Evolutionary conservation across 2,888 invertebrate genomes (phyloP), one percentile per base, ranked within the genome.

Genomic region (Hyalella azteca): DNA sequence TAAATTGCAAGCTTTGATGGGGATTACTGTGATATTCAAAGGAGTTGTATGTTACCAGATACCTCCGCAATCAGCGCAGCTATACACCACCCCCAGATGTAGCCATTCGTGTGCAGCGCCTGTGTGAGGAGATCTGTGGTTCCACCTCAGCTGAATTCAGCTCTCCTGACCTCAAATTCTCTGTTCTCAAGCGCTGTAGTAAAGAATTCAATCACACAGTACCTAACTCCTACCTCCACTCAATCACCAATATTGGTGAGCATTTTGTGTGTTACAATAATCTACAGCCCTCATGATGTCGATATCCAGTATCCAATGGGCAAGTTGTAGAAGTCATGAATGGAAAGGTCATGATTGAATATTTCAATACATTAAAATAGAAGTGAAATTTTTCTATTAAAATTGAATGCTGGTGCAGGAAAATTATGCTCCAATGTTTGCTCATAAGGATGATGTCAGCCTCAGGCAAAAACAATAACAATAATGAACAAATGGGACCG

Each of bases 141-240:
- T 41, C 60, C 13, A 9, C 54, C 36, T 5, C 26, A 60, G 19
- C 73, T 54, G 32, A 79, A 32, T 29, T 66, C 41, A 13, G 76
- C n/a, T 2, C 26, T 45, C 15, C 26, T 22, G 59, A 79, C 79
- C 88, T 90, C 11, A 93, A 94, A 88, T 95, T 91, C 87, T 88
- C 90, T 45, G 88, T 97, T 11, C 89, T 97, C 3, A 90, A 91
- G 45, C 91, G 91, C 7, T 94, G 94, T 86, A 91, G 90, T 84
- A 89, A 91, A 66, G 91, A 92, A 87, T 93, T 96, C 82, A 89
- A 93, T 9, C 93, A 96, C 87, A 87, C 90, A 82, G 91, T 97
- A 15, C 95, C 96, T 0, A 97, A 95, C 89, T 94, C 95, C 0
- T 88, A 92, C 77, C 88, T 97, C n/a, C 91, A 92, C 86, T 90